Base-by-base conservation (phyloP, 2,888 invertebrate genomes). In the Physocephala rufipes region DNA sequence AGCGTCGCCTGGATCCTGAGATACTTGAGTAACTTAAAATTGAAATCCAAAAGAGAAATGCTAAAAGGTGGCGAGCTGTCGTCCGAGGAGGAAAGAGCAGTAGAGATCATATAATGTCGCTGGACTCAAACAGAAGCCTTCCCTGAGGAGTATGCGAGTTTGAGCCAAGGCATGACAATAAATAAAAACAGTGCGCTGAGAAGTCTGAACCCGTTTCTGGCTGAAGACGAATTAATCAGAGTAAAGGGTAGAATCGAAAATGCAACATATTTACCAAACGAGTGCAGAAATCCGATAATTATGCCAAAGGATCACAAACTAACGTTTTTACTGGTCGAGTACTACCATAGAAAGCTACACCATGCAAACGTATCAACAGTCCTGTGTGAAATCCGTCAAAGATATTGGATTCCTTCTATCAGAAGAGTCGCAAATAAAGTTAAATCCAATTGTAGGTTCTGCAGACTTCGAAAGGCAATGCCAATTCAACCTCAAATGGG, bases 231-330 rank as follows among this genome's bases (percentile, higher is more conserved):
- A 47, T 47, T 72, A 12, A 9, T 73, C n/a, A 43, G 72, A 47
- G 47, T 73, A 19, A 47, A 71, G 30, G 72, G 72, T 19, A 45
- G 71, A 0, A 28, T 74, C 21, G 74, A 75, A 26, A 72, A 72
- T 53, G 71, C 71, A 21, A 13, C 3, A 5, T 71, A 15, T 58
- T 24, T 75, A 16, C 71, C 74, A 7, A 12, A 51, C 21, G 63
- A 58, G 19, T 49, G 58, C 16, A 63, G 73, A 47, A 72, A 72
- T 9, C 73, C 73, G 1, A 74, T 74, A 21, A 49, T 70, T 21
- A n/a, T 74, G 51, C 73, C 67, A 15, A 58, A 69, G 36, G 71
- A 71, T 12, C 72, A 75, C 55, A 51, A 49, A 5, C 61, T 72
- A 2, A 47, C 71, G 1, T 61, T 70, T 15, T 67, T 75, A 15